These are phyloP conservation scores for Rhyacophila brunnea DNA, from an alignment of 1,140 invertebrate species.

Conservation along the genomic window DNA sequence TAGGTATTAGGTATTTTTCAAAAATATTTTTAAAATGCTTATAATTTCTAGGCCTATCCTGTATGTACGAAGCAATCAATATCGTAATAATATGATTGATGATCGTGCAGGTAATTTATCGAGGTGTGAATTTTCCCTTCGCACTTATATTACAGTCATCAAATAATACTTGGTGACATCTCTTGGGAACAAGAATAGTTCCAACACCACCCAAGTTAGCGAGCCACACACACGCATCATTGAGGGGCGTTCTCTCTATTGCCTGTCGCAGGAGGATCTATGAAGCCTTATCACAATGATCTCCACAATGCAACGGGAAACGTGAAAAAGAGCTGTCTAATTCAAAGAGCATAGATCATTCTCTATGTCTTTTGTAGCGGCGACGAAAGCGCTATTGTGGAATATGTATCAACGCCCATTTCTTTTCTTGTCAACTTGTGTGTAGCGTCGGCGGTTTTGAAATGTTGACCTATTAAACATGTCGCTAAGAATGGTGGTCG, in stretches of 20 bases:
- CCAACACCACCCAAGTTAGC: slow-evolving; percentile 17
- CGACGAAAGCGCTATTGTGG: slow-evolving; percentile 32
- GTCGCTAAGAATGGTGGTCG: slow-evolving; percentile 16
- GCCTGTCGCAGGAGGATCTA: background rate
- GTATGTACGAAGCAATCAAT: too few species aligned
- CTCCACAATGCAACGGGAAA: slow-evolving; percentile 16
- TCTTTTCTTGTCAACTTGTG: slow-evolving; percentile 31
- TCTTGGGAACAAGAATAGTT: background rate
- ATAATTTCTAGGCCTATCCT: too few species aligned
- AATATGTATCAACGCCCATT: slow-evolving; percentile 35
- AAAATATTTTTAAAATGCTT: too few species aligned
- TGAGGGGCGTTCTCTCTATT: too few species aligned
- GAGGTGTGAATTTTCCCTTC: too few species aligned
- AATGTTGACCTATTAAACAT: slow-evolving; percentile 29
- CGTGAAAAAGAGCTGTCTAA: slow-evolving; percentile 32
- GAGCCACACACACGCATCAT: background rate
- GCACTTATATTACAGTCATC: too few species aligned
- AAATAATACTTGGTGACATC: slow-evolving; percentile 2
- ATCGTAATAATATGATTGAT: too few species aligned
- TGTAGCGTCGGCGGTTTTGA: slow-evolving; percentile 18
- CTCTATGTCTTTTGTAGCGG: slow-evolving; percentile 27
- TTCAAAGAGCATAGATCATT: slow-evolving; percentile 34
- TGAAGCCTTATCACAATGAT: background rate
- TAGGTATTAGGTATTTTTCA: too few species aligned
- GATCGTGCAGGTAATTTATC: too few species aligned